Conservation (phyloP, 2,797 vertebrate species). For the Masticophis lateralis region DNA sequence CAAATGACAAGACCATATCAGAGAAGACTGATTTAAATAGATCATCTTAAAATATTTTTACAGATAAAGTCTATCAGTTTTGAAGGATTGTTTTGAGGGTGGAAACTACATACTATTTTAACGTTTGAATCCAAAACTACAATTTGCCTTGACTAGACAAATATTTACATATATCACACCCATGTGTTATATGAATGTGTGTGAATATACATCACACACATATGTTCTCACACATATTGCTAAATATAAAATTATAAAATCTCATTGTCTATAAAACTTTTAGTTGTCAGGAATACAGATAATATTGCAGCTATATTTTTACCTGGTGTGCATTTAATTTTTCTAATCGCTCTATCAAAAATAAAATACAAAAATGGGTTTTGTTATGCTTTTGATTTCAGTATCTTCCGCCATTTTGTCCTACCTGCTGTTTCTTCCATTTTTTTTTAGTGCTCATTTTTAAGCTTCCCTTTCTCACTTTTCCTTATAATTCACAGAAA, state of each 20-base stretch:
- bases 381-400: neutral
- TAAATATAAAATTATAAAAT: neutral
- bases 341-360: neutral
- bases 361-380: neutral
- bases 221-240: neutral
- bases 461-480: neutral
- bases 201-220: neutral
- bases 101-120: neutral
- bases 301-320: neutral
- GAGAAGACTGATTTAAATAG: neutral
- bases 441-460: neutral
- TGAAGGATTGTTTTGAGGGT: neutral
- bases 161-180: neutral
- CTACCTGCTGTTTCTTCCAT: neutral
- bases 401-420: neutral
- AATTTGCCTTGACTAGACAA: neutral
- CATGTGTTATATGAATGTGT: neutral
- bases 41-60: neutral
- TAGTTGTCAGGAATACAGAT: neutral
- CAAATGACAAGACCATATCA: neutral
- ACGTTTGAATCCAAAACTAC: neutral
- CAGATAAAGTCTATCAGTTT: neutral
- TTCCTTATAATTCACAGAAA: neutral
- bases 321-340: neutral
- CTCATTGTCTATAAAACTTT: neutral